Percentiles rank a stretch among this genome's conserved stretches.
phyloP scores from a whole-genome alignment of 2,797 vertebrate genomes.

The Vireo griseus region DNA sequence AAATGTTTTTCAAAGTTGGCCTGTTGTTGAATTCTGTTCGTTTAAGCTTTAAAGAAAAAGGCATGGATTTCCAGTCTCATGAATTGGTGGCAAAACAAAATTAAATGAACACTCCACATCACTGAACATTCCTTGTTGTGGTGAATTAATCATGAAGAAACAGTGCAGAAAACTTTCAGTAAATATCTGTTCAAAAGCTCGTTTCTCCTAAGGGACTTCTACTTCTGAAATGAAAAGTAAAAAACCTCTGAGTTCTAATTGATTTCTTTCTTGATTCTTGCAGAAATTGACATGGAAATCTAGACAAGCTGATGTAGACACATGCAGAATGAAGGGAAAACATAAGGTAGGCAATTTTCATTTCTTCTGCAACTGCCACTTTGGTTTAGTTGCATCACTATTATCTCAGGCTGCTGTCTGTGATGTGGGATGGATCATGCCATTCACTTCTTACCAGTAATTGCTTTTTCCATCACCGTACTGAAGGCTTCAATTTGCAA shows the following conservation, averaged over 20 bases:
- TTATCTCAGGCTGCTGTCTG: constrained; percentile 49
- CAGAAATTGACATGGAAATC: constrained; percentile 99
- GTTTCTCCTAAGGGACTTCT: constrained; percentile 60
- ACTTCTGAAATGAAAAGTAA: constrained; percentile 68
- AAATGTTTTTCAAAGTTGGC: neutral
- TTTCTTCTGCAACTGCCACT: constrained; percentile 71
- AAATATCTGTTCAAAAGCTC: constrained; percentile 57
- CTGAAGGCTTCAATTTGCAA: constrained; percentile 72
- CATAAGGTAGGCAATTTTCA: constrained; percentile 88
- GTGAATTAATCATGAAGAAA: constrained; percentile 67
- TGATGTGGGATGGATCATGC: constrained; percentile 60
- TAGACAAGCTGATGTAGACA: constrained; percentile 95
- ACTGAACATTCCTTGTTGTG: constrained; percentile 23
- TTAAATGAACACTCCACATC: constrained; percentile 31
- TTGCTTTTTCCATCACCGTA: constrained; percentile 71
- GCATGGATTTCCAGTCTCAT: constrained; percentile 7
- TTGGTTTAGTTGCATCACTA: constrained; percentile 65
- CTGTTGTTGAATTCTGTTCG: neutral
- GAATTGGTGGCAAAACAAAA: constrained; percentile 39
- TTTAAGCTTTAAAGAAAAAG: neutral
- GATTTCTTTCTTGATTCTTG: constrained; percentile 74
- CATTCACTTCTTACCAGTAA: constrained; percentile 59
- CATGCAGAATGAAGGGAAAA: constrained; percentile 99
- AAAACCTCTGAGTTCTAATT: constrained; percentile 64
- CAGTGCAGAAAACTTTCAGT: constrained; percentile 61